Evolutionary conservation across 2,888 invertebrate genomes (phyloP), one percentile per base, ranked within the genome.

Genomic region (Fissipunctia ypsillon): DNA sequence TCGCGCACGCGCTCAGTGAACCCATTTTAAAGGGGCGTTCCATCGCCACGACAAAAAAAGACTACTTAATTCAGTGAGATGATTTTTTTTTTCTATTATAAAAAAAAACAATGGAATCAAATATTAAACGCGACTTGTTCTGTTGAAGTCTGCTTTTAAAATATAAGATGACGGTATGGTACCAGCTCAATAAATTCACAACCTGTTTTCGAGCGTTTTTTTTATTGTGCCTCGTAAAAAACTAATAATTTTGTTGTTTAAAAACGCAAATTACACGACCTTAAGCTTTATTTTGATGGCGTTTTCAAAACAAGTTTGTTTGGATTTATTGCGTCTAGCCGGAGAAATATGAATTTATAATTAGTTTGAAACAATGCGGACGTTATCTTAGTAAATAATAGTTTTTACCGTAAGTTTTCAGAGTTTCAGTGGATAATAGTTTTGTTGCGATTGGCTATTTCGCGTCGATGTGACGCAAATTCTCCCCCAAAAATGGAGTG

Each of bases 1-100:
- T 79, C 87, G 88, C 92, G 92, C 93, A 91, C 88, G 93, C 93
- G 92, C 82, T 57, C 43, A 69, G 1, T 35, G 25, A 59, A 77
- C 72, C 61, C 41, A 59, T 56, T 81, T 81, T 87, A 87, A 86
- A 76, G 81, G 28, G 56, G 48, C 73, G 79, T 88, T 87, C 69
- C 74, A 67, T 52, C 64, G 48, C 12, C 35, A 66, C 88, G 82
- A 76, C 69, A 41, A 71, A 60, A 57, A 69, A 43, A n/a, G 14
- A n/a, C 22, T 2, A 56, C 9, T 48, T 12, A 60, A 22, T 31
- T 22, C 25, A 22, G n/a, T 3, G 4, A 22, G 0, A 19, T 25
- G 1, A 1, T 12, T 25, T 22, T 54, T 38, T n/a, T 7, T 6
- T 7, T 31, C 3, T 19, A 38, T 5, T 35, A 35, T 16, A 14